Percentiles rank a stretch among this genome's conserved stretches.
phyloP scores from a whole-genome alignment of 2,888 invertebrate genomes.

The Mycalesis mineus region DNA sequence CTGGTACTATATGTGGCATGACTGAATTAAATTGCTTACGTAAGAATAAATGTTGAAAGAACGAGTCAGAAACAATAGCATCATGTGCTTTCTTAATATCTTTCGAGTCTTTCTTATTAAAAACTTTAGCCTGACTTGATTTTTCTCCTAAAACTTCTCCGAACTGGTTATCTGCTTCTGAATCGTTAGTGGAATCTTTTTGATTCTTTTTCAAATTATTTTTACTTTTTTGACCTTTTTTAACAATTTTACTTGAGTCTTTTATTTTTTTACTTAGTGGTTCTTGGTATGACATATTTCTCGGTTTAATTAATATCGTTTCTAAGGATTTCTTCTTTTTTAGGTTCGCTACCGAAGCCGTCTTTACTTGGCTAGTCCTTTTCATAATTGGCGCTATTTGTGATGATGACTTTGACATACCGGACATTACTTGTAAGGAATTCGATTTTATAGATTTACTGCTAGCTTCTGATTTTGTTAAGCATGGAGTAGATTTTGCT shows the following conservation, averaged over 20 bases:
- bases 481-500: slow-evolving; percentile 56
- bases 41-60: slow-evolving; percentile 85
- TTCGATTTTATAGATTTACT: slow-evolving; percentile 33
- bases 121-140: slow-evolving; percentile 47
- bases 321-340: slow-evolving; percentile 65
- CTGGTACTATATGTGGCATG: slow-evolving; percentile 54
- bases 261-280: slow-evolving; percentile 57
- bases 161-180: slow-evolving; percentile 55
- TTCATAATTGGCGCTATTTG: slow-evolving; percentile 47
- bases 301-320: slow-evolving; percentile 49
- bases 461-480: slow-evolving; percentile 41
- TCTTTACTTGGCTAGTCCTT: slow-evolving; percentile 54
- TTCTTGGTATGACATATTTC: slow-evolving; percentile 59
- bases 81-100: slow-evolving; percentile 79
- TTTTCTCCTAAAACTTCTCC: slow-evolving; percentile 63
- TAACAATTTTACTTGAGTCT: slow-evolving; percentile 43
- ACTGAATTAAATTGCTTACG: slow-evolving; percentile 57
- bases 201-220: slow-evolving; percentile 31
- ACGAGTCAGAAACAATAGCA: slow-evolving; percentile 79
- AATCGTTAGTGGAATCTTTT: slow-evolving; percentile 35
- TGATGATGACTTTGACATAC: slow-evolving; percentile 55
- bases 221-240: slow-evolving; percentile 46
- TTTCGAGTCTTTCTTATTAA: slow-evolving; percentile 46
- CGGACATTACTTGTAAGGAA: slow-evolving; percentile 41
- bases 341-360: slow-evolving; percentile 60